Conservation (phyloP, 2,113 vertebrate genomes). For the Pelusios castaneus region DNA sequence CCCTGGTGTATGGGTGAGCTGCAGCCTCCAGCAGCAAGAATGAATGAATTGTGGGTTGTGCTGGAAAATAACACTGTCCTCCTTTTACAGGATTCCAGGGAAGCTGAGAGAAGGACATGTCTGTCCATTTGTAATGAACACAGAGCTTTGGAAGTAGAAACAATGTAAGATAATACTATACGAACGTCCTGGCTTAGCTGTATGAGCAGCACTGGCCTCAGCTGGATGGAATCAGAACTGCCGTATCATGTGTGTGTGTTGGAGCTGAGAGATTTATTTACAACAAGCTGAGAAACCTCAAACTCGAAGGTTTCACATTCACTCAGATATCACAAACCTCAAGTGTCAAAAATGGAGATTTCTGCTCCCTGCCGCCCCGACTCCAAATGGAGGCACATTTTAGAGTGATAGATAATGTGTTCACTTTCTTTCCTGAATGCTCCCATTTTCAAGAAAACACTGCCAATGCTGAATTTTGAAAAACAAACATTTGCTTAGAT, state of each 20-base stretch:
- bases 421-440: constrained; percentile 20
- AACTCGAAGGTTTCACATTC: not conserved
- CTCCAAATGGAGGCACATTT: not conserved
- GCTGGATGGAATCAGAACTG: not conserved
- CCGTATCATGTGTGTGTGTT: not conserved
- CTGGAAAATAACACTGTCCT: not conserved
- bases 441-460: not conserved
- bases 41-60: not conserved
- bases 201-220: not conserved
- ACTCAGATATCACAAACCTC: not conserved
- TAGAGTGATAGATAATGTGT: not conserved
- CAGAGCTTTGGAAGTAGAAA: not conserved
- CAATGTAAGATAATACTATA: not conserved
- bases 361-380: not conserved
- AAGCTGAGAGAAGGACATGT: not conserved
- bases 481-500: not conserved
- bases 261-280: not conserved
- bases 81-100: not conserved
- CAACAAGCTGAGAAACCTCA: not conserved
- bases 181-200: not conserved
- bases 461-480: not conserved
- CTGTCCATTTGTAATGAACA: fast-evolving
- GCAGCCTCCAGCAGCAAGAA: not conserved
- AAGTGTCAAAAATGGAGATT: not conserved
- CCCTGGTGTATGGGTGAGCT: not conserved